Evolutionary conservation across 2,888 invertebrate genomes (phyloP), one percentile per base, ranked within the genome.

Genomic region (Hyposoter dolosus): DNA sequence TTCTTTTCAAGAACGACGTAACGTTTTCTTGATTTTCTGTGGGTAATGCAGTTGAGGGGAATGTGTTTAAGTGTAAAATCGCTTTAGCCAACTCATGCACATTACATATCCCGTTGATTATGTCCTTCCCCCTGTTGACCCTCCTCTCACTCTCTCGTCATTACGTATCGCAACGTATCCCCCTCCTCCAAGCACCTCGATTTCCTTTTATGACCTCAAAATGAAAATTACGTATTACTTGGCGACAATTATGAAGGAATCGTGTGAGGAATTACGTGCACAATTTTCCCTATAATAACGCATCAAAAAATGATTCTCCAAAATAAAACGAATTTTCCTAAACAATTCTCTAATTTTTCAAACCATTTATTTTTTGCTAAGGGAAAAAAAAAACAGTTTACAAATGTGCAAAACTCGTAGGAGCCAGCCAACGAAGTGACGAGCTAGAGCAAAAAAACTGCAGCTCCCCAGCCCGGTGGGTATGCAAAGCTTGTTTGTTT

Each of bases 401-500:
- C 17, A 40, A 35, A 53, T 75, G 71, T 72, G 63, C 65, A 68
- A 45, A 50, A 66, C 32, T 53, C 79, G 79, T 83, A 80, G 80
- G 83, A 86, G 85, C 80, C 82, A 85, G 77, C 80, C 84, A 82
- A 84, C 79, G 87, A 75, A 82, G 82, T 79, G 76, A 65, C 60
- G 80, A 88, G 50, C 75, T 77, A 72, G 75, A 72, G 75, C 82
- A 87, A 85, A 83, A 74, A 81, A 82, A 78, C 88, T 87, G 84
- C 87, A 85, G 86, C 50, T 75, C 56, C 71, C 72, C 81, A 63
- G 65, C 69, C 75, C 84, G 72, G 82, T 84, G 75, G 83, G 90
- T 91, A 92, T 93, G 92, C 92, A 92, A 92, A 92, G 92, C 93
- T 93, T 90, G 92, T 93, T 92, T 92, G 90, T 93, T 92, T 93